Evolutionary conservation across 2,888 invertebrate genomes (phyloP), one percentile per base, ranked within the genome.

Genomic region (Torymus aiolomorphi): DNA sequence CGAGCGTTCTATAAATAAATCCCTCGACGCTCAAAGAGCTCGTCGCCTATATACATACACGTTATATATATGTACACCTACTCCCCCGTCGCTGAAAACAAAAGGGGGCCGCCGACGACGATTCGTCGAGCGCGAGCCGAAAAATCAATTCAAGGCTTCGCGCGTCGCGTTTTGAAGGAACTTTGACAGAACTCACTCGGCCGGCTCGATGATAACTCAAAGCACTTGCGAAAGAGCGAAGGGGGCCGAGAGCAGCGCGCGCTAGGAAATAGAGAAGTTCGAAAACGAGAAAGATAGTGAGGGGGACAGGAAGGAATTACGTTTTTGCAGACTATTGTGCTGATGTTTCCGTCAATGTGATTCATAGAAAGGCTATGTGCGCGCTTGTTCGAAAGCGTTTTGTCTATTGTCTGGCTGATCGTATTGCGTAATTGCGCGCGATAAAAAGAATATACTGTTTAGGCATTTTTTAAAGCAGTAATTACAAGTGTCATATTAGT

Each of bases 1-100:
- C 14, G 67, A 5, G 56, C 49, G 74, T n/a, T 62, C 81, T 76
- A 78, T 73, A 78, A 80, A 80, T 80, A 80, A 80, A 80, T 80
- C 80, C 51, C 57, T 73, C 72, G 76, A 76, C 51, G 63, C 56
- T 31, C 31, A 31, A 31, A 31, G 31, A 24, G 49, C 52, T 51
- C 65, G 66, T 70, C 74, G 61, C 51, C 54, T 54, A 74, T 56
- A 61, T 16, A 49, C n/a, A n/a, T n/a, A 51, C 51, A 20, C 51
- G 52, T 24, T 59, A n/a, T 54, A 24, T n/a, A 24, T 11, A 2
- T 49, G 42, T 16, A 12, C 14, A 16, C 14, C 70, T 20, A 18
- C 24, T 49, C 13, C 51, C 14, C 12, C 16, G 13, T 24, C 31
- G 14, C 16, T 13, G 12, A 56, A 61, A 67, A 78, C 72, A 78